These are phyloP conservation scores for Thyatira batis DNA, from an alignment of 2,888 invertebrate species.

Conservation along the genomic window DNA sequence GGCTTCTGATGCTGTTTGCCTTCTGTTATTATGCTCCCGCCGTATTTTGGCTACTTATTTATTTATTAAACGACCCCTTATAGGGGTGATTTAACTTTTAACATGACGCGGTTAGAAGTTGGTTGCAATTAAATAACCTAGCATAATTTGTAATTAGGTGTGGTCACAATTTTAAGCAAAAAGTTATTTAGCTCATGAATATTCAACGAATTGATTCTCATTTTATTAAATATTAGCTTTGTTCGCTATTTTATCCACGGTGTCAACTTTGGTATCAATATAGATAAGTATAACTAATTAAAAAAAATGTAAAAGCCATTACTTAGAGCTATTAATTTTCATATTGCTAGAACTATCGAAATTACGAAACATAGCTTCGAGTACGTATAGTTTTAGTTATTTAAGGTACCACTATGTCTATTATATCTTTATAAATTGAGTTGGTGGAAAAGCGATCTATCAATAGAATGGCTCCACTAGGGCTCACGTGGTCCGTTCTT, in stretches of 20 bases:
- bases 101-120: constrained; percentile 68
- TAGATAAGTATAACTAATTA: no score
- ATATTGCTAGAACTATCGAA: no score
- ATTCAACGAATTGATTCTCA: constrained; percentile 24
- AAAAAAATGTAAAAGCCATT: no score
- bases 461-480: constrained; percentile 24
- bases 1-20: constrained; percentile 82
- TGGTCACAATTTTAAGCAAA: no score
- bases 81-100: constrained; percentile 75
- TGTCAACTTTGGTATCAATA: no score
- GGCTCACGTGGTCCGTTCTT: constrained; percentile 37
- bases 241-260: no score
- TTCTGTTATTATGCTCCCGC: constrained; percentile 78
- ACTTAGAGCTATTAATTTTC: no score
- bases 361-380: background rate
- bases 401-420: constrained; percentile 8
- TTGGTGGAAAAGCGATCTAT: constrained; percentile 8
- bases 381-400: background rate
- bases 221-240: background rate
- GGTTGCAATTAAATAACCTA: constrained; percentile 44
- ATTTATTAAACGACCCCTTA: constrained; percentile 75
- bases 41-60: constrained; percentile 78
- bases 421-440: background rate
- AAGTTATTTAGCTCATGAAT: no score
- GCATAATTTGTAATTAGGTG: constrained; percentile 51